These are phyloP conservation scores for Tetranychus piercei DNA, from an alignment of 2,888 invertebrate species.

Conservation along the genomic window DNA sequence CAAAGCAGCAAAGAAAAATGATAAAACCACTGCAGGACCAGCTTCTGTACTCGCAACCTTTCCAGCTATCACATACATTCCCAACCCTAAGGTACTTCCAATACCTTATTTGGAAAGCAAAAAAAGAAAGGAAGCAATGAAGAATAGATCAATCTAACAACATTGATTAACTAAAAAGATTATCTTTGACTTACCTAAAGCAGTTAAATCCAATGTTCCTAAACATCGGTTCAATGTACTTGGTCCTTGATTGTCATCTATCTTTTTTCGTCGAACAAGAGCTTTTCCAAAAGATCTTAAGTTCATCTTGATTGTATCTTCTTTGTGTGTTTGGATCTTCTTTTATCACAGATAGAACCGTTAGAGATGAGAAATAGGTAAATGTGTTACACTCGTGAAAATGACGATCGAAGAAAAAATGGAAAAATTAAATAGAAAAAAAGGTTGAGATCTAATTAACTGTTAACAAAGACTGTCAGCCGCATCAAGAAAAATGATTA, in stretches of 20 bases:
- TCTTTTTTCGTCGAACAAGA: constrained; percentile 11
- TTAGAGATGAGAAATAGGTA: neutral
- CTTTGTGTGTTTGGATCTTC: neutral
- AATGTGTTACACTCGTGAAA: too few species aligned
- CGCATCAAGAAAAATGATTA: too few species aligned
- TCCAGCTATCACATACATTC: constrained; percentile 83
- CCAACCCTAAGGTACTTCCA: constrained; percentile 52
- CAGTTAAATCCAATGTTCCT: constrained; percentile 62
- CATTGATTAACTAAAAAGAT: too few species aligned
- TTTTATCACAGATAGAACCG: neutral
- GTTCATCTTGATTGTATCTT: neutral
- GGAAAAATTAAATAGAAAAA: too few species aligned
- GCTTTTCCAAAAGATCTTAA: constrained; percentile 6
- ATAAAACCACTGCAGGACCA: constrained; percentile 69
- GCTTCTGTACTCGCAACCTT: constrained; percentile 65
- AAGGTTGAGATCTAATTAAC: too few species aligned
- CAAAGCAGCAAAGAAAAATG: constrained; percentile 61
- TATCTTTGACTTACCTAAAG: constrained; percentile 41
- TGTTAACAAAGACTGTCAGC: too few species aligned
- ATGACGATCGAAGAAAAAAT: too few species aligned
- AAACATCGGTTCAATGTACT: constrained; percentile 43
- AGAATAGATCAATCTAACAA: constrained; percentile 5
- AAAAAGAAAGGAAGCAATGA: constrained; percentile 15
- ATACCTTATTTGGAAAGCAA: constrained; percentile 29
- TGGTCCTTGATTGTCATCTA: neutral